Conservation (phyloP, 2,888 invertebrate species). For the Mythimna pallens region DNA sequence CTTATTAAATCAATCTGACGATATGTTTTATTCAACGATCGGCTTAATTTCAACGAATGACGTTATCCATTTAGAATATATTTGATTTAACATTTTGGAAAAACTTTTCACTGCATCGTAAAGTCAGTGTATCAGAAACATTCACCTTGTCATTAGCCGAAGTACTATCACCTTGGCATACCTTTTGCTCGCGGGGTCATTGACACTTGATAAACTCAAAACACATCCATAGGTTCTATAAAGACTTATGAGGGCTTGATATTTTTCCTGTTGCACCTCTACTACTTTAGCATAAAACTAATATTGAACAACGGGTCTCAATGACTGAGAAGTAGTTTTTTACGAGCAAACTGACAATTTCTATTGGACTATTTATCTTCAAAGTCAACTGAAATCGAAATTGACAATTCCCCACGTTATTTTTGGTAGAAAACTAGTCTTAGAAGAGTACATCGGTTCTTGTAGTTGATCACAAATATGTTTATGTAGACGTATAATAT, state of each 20-base stretch:
- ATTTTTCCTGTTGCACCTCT: constrained; percentile 32
- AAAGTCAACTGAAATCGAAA: constrained; percentile 32
- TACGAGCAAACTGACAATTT: constrained; percentile 25
- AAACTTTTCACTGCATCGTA: constrained; percentile 21
- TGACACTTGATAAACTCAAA: constrained; percentile 79
- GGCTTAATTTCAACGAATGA: constrained; percentile 12
- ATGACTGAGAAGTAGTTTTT: background rate
- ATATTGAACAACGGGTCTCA: constrained; percentile 11
- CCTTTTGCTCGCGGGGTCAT: constrained; percentile 82
- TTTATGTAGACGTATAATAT: constrained; percentile 71
- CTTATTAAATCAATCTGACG: constrained; percentile 34
- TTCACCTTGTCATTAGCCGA: constrained; percentile 73
- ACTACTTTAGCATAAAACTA: background rate
- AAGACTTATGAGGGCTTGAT: constrained; percentile 16
- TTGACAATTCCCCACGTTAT: constrained; percentile 34
- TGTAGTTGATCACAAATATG: constrained; percentile 63
- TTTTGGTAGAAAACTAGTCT: constrained; percentile 42
- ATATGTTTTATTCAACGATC: constrained; percentile 44
- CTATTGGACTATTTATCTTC: constrained; percentile 5
- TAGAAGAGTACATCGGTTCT: constrained; percentile 32
- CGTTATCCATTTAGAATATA: constrained; percentile 10
- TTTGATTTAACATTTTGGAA: constrained; percentile 12
- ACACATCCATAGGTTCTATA: constrained; percentile 14
- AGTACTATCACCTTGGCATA: constrained; percentile 83
- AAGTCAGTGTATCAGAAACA: constrained; percentile 47